phyloP scores from a whole-genome alignment of 2,888 invertebrate genomes.

The Eristalinus aeneus region DNA sequence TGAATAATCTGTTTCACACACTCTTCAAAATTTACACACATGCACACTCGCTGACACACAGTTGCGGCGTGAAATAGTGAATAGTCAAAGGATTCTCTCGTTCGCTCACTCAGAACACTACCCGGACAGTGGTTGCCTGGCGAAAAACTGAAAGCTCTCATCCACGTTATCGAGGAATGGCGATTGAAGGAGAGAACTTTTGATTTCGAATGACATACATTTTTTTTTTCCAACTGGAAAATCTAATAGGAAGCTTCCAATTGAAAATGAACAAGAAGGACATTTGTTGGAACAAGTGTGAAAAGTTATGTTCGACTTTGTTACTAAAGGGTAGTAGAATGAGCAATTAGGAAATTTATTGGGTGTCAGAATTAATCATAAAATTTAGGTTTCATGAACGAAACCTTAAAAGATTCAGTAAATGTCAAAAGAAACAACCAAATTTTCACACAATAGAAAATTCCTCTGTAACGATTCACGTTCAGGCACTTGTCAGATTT shows the following conservation, averaged over 20 bases:
- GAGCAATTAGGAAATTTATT: not conserved
- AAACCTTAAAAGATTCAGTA: no score
- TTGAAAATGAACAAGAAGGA: not conserved
- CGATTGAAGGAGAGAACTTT: not conserved
- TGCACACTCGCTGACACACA: slow-evolving; percentile 10
- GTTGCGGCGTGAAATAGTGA: slow-evolving; percentile 22
- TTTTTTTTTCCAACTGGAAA: slow-evolving; percentile 3
- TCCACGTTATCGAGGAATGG: not conserved
- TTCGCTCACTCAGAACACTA: not conserved
- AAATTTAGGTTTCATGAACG: no score
- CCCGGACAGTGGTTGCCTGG: not conserved
- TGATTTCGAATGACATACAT: slow-evolving; percentile 5
- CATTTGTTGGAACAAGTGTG: not conserved
- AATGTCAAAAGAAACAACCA: no score
- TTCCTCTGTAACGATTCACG: no score
- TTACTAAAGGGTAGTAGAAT: not conserved
- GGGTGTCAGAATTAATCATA: no score
- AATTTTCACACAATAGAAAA: no score
- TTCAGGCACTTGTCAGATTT: no score
- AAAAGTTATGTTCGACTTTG: not conserved
- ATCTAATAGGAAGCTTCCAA: not conserved
- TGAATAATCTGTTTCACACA: not conserved
- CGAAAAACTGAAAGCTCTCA: not conserved
- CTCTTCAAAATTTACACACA: slow-evolving; percentile 7
- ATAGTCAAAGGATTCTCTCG: not conserved